phyloP scores from a whole-genome alignment of 2,888 invertebrate species.

The Ommatoiulus sabulosus region DNA sequence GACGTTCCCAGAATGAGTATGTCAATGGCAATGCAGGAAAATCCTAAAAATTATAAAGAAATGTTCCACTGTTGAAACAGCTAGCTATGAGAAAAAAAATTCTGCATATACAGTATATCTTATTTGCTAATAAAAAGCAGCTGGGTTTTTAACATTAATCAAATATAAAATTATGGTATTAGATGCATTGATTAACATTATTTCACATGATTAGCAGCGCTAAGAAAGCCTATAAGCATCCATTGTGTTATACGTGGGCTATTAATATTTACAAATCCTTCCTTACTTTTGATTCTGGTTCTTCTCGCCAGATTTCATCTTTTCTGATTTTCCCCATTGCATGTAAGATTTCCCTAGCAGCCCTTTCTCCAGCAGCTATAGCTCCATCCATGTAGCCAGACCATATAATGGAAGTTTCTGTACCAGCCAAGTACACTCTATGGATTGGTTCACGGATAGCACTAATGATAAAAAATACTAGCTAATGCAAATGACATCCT shows the following conservation, averaged over 20 bases:
- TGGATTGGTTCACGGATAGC: slow-evolving; percentile 65
- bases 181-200: too few relatives aligned
- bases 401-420: slow-evolving; percentile 63
- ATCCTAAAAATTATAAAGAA: slow-evolving; percentile 50
- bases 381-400: slow-evolving; percentile 64
- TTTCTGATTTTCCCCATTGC: slow-evolving; percentile 63
- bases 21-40: slow-evolving; percentile 54
- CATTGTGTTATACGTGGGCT: too few relatives aligned
- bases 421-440: slow-evolving; percentile 63
- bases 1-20: slow-evolving; percentile 56
- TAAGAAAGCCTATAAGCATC: too few relatives aligned
- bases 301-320: slow-evolving; percentile 64
- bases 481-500: neutral
- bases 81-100: too few relatives aligned
- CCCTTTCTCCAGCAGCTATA: slow-evolving; percentile 63
- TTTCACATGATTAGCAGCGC: too few relatives aligned
- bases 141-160: too few relatives aligned
- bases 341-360: slow-evolving; percentile 63
- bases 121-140: too few relatives aligned
- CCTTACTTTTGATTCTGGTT: slow-evolving; percentile 62
- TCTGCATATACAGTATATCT: too few relatives aligned
- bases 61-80: slow-evolving; percentile 4
- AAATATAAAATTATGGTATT: too few relatives aligned
- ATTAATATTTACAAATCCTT: neutral
- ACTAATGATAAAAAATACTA: slow-evolving; percentile 61